Evolutionary conservation across 2,797 vertebrate species (phyloP).

Genomic region (Rhynchonycteris naso): DNA sequence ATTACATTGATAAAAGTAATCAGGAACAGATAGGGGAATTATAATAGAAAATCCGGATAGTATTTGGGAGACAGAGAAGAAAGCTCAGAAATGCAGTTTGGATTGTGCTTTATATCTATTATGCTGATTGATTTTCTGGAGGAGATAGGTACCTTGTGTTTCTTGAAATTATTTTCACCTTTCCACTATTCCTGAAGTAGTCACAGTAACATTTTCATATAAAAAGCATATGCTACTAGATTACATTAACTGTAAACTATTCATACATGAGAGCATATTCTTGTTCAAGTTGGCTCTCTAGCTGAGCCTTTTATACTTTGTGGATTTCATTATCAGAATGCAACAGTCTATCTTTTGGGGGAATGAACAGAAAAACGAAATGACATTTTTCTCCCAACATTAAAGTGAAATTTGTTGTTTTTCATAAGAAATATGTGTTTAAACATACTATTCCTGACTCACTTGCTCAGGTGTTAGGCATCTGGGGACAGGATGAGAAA

Average conservation of each 20-base stretch:
- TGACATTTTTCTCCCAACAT: neutral
- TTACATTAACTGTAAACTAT: conserved; percentile 59
- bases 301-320: conserved; percentile 27
- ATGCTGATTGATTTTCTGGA: conserved; percentile 35
- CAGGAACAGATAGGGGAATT: neutral
- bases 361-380: conserved; percentile 41
- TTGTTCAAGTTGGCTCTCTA: conserved; percentile 48
- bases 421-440: neutral
- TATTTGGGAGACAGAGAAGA: neutral
- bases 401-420: conserved; percentile 10
- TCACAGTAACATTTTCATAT: conserved; percentile 58
- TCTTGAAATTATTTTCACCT: conserved; percentile 56
- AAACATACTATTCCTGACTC: neutral
- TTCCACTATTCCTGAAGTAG: conserved; percentile 30
- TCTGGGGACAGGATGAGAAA: neutral
- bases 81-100: neutral
- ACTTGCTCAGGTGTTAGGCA: neutral
- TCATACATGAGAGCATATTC: conserved; percentile 70
- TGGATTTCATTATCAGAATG: conserved; percentile 51
- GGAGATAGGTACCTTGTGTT: conserved; percentile 13
- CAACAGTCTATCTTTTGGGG: conserved; percentile 2
- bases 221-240: conserved; percentile 54
- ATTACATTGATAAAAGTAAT: neutral
- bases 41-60: neutral
- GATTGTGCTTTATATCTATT: conserved; percentile 47